Evolutionary conservation across 92 coral and sea anemone genomes (phyloP), one percentile per base, ranked within the genome.

Genomic region (Montipora capitata): DNA sequence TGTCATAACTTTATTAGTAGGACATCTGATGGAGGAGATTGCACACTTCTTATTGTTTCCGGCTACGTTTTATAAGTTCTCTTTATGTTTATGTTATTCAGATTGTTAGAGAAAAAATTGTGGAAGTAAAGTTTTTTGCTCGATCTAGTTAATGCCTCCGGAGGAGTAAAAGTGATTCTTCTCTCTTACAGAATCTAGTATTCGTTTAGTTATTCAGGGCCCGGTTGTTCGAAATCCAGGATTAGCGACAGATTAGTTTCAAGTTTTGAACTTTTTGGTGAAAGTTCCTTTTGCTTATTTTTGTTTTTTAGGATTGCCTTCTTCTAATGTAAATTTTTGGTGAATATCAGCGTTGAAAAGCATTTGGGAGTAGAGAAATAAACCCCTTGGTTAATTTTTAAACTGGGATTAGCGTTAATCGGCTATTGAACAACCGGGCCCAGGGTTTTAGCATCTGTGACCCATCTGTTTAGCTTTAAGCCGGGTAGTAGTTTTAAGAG

Each of bases 151-250:
- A 85, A 68, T 18, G 62, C 79, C 85, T 6, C 93, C 76, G 15
- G 85, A 77, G 73, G 52, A 70, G 61, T 74, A 70, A 12, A 76
- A 64, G 76, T 89, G 68, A 54, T 83, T 82, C 68, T 83, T 68
- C 43, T 63, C 44, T 75, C 62, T 70, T n/a, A 88, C 80, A 69
- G 91, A 88, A 58, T 80, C 73, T n/a, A 66, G 75, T 41, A 88
- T 58, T 14, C 86, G 87, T 4, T 43, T 87, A 11, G 91, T 87
- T 69, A 80, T 87, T 81, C 87, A 27, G 35, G 35, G 35, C 35
- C 35, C 35, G 35, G 35, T 27, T 27, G 35, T 27, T 27, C 35
- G 35, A 27, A 27, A 27, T 27, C 35, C 35, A 27, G 35, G 35
- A 27, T 27, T 27, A 27, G 35, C 35, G 35, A 27, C 1, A 27